Percentiles rank a stretch among this genome's conserved stretches.
Conservation (phyloP, 2,113 vertebrate genomes). For the Chaenogobius annularis region DNA sequence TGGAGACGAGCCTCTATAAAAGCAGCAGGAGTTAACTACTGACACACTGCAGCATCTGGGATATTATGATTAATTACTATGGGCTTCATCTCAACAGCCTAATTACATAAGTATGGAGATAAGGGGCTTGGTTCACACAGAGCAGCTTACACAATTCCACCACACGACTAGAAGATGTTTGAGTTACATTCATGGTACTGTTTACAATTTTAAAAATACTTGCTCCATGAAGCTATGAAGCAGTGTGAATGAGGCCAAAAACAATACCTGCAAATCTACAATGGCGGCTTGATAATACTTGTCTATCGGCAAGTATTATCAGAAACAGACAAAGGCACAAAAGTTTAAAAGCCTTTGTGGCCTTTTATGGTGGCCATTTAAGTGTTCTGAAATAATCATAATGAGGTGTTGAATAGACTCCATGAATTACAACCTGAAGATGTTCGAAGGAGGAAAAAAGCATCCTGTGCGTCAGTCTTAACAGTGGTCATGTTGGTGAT, state of each 20-base stretch:
- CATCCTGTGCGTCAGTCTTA: background rate
- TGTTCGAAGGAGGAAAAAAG: background rate
- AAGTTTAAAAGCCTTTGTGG: too few relatives aligned
- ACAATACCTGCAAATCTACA: background rate
- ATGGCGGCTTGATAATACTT: background rate
- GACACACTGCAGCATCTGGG: conserved; percentile 56
- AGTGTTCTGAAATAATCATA: too few relatives aligned
- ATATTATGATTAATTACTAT: conserved; percentile 70
- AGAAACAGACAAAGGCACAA: too few relatives aligned
- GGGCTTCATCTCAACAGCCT: conserved; percentile 63
- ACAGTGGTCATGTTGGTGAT: background rate
- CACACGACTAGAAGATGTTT: conserved; percentile 10
- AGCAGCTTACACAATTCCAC: conserved; percentile 52
- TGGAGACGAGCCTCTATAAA: conserved; percentile 20
- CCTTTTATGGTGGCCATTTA: too few relatives aligned
- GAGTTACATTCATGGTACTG: background rate
- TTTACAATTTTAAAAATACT: background rate
- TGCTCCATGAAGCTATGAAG: background rate
- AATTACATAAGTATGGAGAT: conserved; percentile 63
- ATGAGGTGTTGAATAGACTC: too few relatives aligned
- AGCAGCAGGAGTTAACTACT: conserved; percentile 51
- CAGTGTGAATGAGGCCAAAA: background rate
- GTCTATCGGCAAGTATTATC: too few relatives aligned
- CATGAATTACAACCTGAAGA: too few relatives aligned
- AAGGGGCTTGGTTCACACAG: conserved; percentile 53